Evolutionary conservation across 2,888 invertebrate genomes (phyloP).

Genomic region (Noctua janthe): DNA sequence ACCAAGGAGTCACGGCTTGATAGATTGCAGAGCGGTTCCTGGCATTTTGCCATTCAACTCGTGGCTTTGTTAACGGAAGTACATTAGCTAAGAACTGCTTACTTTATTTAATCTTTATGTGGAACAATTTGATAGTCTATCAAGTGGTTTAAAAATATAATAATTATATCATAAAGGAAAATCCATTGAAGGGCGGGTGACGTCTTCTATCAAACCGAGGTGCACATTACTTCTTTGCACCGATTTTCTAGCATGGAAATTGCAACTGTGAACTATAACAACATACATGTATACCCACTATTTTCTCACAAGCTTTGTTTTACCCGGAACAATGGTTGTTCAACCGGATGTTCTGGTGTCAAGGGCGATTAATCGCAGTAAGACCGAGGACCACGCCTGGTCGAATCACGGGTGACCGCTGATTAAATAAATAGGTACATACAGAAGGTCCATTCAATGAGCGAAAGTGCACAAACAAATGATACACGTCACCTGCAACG

Average conservation of each 20-base stretch:
- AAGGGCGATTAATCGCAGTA: not conserved
- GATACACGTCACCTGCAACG: too few species aligned
- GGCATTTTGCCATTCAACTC: conserved; percentile 10
- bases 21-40: conserved; percentile 11
- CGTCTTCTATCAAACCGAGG: not conserved
- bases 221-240: not conserved
- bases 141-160: not conserved
- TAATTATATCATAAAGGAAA: not conserved
- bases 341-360: not conserved
- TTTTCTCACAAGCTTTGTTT: not conserved
- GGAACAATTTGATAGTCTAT: not conserved
- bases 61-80: not conserved
- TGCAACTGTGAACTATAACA: not conserved
- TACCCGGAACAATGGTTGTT: not conserved
- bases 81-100: not conserved
- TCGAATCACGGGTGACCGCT: not conserved
- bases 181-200: not conserved
- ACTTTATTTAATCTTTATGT: not conserved
- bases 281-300: not conserved
- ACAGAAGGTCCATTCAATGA: not conserved
- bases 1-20: not conserved
- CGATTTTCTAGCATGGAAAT: not conserved
- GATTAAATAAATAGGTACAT: not conserved
- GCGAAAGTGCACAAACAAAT: too few species aligned
- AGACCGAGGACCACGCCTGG: not conserved